These are phyloP conservation scores for Calephelis perditalis DNA, from an alignment of 2,888 invertebrate genomes.

Conservation along the genomic window DNA sequence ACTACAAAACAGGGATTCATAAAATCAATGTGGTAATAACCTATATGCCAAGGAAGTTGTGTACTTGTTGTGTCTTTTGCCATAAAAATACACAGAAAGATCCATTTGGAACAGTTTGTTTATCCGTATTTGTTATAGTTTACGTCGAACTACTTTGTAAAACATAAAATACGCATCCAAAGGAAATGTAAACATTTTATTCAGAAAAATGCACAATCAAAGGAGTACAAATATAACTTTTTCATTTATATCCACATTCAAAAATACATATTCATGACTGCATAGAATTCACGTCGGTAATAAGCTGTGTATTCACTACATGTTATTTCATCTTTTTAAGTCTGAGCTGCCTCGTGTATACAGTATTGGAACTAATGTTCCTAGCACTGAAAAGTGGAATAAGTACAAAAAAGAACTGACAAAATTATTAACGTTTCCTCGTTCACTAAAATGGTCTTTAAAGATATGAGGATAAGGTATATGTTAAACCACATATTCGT, in stretches of 20 bases:
- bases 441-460: constrained; percentile 1
- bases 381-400: constrained; percentile 54
- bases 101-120: too few relatives aligned
- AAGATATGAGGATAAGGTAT: not conserved
- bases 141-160: too few relatives aligned
- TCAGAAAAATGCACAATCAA: not conserved
- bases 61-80: too few relatives aligned
- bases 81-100: too few relatives aligned
- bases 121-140: too few relatives aligned
- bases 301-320: constrained; percentile 12
- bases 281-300: constrained; percentile 9
- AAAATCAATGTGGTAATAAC: too few relatives aligned
- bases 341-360: constrained; percentile 17
- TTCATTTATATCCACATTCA: constrained; percentile 7
- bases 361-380: constrained; percentile 63
- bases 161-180: too few relatives aligned
- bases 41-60: too few relatives aligned
- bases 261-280: constrained; percentile 10
- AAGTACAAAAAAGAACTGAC: constrained; percentile 60
- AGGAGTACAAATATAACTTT: constrained; percentile 1
- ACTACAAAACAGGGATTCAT: too few relatives aligned
- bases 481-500: not conserved
- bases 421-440: constrained; percentile 32
- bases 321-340: constrained; percentile 14
- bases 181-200: too few relatives aligned